phyloP scores from a whole-genome alignment of 2,797 vertebrate genomes.

The Mormyrus proboscirostris region DNA sequence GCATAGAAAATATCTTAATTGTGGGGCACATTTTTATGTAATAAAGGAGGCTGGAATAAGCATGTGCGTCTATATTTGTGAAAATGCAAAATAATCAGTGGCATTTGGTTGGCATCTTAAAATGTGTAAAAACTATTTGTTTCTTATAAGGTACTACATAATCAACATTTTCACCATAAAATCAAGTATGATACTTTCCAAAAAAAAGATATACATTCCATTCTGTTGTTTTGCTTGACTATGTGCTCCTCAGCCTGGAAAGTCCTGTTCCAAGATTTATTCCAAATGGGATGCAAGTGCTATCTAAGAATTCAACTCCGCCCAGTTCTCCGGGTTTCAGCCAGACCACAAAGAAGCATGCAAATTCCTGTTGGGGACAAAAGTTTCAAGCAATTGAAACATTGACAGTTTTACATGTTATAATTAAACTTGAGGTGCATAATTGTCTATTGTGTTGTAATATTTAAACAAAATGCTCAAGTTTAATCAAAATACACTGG shows the following conservation, averaged over 20 bases:
- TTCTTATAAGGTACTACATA: neutral
- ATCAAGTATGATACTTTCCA: neutral
- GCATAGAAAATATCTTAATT: neutral
- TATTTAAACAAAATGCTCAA: neutral
- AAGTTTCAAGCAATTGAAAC: neutral
- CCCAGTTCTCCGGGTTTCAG: neutral
- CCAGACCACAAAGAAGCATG: conserved; percentile 9
- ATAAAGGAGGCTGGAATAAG: neutral
- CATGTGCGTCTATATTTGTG: neutral
- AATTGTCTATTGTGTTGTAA: neutral
- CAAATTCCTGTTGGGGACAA: conserved; percentile 2
- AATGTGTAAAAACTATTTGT: neutral
- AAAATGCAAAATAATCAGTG: neutral
- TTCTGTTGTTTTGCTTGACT: neutral
- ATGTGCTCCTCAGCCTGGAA: neutral
- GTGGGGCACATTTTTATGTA: neutral
- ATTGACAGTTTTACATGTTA: neutral
- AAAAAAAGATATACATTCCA: neutral
- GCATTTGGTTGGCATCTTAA: too few relatives aligned
- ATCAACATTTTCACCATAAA: neutral
- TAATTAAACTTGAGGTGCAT: neutral
- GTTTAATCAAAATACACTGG: neutral
- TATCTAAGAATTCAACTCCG: conserved; percentile 7
- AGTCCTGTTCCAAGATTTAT: neutral
- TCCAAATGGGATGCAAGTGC: conserved; percentile 6